Conservation (phyloP, 2,113 vertebrate genomes). For the Thunnus thynnus region DNA sequence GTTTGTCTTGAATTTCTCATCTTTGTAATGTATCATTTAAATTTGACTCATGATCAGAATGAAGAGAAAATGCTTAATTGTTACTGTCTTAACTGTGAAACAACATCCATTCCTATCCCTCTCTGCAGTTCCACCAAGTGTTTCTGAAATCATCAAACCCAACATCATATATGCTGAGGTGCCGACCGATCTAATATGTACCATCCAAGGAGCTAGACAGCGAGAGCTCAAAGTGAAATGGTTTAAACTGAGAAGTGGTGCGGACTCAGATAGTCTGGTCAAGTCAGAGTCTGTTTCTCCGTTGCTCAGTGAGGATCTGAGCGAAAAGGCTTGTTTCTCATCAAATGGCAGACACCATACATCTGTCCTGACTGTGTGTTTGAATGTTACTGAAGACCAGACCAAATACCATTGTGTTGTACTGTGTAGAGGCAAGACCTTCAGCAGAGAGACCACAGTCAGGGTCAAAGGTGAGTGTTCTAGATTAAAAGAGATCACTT, state of each 20-base stretch:
- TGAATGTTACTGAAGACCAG: constrained; percentile 63
- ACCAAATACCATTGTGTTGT: constrained; percentile 68
- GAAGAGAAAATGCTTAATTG: background rate
- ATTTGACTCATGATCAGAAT: background rate
- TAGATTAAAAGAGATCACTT: no score
- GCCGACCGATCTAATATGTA: constrained; percentile 64
- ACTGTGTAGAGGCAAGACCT: constrained; percentile 20
- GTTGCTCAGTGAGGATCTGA: constrained; percentile 60
- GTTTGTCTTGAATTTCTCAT: no score
- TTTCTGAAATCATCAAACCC: constrained; percentile 73
- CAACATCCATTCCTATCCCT: background rate
- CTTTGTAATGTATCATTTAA: no score
- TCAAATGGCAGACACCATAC: constrained; percentile 63
- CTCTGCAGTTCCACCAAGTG: constrained; percentile 57
- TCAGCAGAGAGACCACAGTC: constrained; percentile 54
- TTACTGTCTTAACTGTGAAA: background rate
- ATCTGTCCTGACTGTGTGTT: constrained; percentile 65
- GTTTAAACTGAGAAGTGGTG: constrained; percentile 37
- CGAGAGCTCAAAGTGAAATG: constrained; percentile 69
- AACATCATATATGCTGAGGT: constrained; percentile 54
- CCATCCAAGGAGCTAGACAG: constrained; percentile 51
- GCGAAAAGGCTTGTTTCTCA: constrained; percentile 49
- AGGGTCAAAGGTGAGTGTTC: constrained; percentile 59
- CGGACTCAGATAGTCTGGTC: background rate
- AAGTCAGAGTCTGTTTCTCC: constrained; percentile 2